Conservation (phyloP, 1,140 invertebrate genomes). For the Neuroterus valhalla region DNA sequence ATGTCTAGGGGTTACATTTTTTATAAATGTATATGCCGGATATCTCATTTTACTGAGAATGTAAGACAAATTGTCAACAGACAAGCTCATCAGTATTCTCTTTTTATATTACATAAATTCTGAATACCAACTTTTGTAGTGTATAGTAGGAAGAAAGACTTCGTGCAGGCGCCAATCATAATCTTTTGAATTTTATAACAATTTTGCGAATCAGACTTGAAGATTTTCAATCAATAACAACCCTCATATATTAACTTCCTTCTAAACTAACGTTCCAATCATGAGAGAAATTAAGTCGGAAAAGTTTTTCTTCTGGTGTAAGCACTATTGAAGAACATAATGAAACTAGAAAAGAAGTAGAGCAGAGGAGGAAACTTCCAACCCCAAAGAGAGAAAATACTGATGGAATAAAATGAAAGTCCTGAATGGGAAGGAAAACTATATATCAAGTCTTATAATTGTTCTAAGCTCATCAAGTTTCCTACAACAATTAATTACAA, state of each 20-base stretch:
- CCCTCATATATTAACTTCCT: not conserved
- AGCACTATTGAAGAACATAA: conserved; percentile 10
- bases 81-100: no score
- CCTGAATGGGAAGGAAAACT: not conserved
- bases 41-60: not conserved
- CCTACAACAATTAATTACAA: not conserved
- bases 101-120: no score
- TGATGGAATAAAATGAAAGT: not conserved
- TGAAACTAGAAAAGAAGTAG: not conserved
- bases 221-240: not conserved
- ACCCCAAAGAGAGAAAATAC: not conserved
- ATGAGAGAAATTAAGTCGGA: not conserved
- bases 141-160: no score
- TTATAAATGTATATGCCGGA: not conserved
- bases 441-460: not conserved
- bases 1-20: not conserved
- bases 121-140: no score
- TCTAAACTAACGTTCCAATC: not conserved
- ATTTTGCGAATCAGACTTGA: not conserved
- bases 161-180: no score
- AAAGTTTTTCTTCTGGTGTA: not conserved
- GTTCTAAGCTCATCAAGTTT: not conserved
- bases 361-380: not conserved
- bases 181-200: not conserved
- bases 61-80: no score